Conservation (phyloP, 2,797 vertebrate species). For the Acridotheres tristis region DNA sequence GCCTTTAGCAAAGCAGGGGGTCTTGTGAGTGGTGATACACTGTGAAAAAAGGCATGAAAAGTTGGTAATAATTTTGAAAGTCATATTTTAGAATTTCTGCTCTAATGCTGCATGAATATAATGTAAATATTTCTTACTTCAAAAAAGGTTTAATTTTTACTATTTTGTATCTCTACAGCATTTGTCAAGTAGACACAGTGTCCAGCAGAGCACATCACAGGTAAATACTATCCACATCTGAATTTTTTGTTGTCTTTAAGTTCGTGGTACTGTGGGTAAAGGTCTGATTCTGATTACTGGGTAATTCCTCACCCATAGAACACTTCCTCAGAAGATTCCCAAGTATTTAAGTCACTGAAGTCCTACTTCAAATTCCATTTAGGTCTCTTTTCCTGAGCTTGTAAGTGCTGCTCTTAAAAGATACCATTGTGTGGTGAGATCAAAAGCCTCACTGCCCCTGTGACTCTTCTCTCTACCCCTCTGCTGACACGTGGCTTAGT, state of each 20-base stretch:
- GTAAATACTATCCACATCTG: conserved; percentile 70
- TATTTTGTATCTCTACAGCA: conserved; percentile 81
- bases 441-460: neutral
- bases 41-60: neutral
- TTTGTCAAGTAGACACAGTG: conserved; percentile 96
- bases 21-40: neutral
- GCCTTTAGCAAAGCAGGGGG: neutral
- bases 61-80: neutral
- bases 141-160: conserved; percentile 1
- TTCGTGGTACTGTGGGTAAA: neutral
- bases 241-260: neutral
- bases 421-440: neutral
- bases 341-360: neutral
- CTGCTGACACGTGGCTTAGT: neutral
- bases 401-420: neutral
- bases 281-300: neutral
- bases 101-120: neutral
- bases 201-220: conserved; percentile 98
- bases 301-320: neutral
- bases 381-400: neutral
- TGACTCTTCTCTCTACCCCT: neutral
- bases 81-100: neutral
- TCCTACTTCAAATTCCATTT: neutral
- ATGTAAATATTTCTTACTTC: neutral
- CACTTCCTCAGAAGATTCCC: neutral